Conservation (phyloP, 1,140 invertebrate genomes). For the Parapsyche elsis region DNA sequence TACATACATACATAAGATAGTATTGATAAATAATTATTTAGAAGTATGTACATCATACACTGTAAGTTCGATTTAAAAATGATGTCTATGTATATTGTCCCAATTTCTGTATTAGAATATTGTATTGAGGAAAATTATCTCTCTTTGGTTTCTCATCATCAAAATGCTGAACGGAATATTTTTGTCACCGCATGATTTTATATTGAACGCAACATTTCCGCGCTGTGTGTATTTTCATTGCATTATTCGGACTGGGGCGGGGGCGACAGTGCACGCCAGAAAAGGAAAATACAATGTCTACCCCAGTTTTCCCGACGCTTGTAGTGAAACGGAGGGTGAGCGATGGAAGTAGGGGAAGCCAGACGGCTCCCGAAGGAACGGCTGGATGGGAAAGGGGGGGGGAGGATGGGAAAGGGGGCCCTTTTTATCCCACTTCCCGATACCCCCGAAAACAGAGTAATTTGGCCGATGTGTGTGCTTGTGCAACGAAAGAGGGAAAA, state of each 20-base stretch:
- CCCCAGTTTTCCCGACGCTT: slow-evolving; percentile 36
- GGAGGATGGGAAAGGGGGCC: not conserved
- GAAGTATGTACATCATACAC: no score
- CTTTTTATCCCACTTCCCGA: not conserved
- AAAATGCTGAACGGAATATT: no score
- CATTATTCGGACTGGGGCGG: not conserved
- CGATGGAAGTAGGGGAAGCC: slow-evolving; percentile 23
- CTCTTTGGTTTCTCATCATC: no score
- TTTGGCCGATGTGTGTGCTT: not conserved
- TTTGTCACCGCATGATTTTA: no score
- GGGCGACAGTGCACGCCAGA: not conserved
- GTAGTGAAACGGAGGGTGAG: slow-evolving; percentile 33
- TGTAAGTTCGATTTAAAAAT: no score
- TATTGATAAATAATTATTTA: no score
- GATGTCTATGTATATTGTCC: no score
- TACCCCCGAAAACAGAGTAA: slow-evolving; percentile 1
- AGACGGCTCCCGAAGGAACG: slow-evolving; percentile 36
- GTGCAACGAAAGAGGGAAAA: not conserved
- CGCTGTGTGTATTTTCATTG: not conserved
- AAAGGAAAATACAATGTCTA: slow-evolving; percentile 36
- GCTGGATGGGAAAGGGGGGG: not conserved
- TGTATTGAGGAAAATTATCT: no score
- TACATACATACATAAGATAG: no score
- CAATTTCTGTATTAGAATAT: no score
- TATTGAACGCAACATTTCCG: not conserved